phyloP scores from a whole-genome alignment of 1,140 invertebrate species.

The Lepidurus arcticus region DNA sequence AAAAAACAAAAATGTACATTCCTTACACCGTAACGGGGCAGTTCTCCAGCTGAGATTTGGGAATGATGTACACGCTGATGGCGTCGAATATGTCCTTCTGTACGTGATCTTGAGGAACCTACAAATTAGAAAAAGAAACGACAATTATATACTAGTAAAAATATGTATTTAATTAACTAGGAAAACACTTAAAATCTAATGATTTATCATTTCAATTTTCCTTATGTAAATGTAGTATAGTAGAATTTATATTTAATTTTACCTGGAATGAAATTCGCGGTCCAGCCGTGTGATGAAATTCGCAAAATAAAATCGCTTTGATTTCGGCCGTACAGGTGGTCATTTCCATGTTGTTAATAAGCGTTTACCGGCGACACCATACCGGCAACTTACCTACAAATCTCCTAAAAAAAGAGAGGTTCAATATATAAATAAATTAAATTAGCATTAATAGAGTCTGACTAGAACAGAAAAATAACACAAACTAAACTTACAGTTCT shows the following conservation, averaged over 20 bases:
- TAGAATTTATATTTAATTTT: not conserved
- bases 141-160: slow-evolving; percentile 39
- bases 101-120: slow-evolving; percentile 83
- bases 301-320: slow-evolving; percentile 32
- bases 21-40: slow-evolving; percentile 85
- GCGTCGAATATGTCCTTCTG: slow-evolving; percentile 89
- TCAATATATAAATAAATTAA: no score
- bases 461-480: no score
- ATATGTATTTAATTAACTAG: not conserved
- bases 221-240: not conserved
- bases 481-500: no score
- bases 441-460: no score
- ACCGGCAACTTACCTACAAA: no score
- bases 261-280: slow-evolving; percentile 31
- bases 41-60: slow-evolving; percentile 82
- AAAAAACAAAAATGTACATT: slow-evolving; percentile 40
- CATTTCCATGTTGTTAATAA: not conserved
- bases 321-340: not conserved
- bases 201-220: not conserved
- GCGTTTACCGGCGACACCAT: no score
- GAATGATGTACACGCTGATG: slow-evolving; percentile 90
- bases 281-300: slow-evolving; percentile 33
- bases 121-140: slow-evolving; percentile 38
- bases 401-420: no score
- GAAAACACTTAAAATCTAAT: not conserved